Evolutionary conservation across 2,113 vertebrate species (phyloP).

Genomic region (Cnemophilus loriae): DNA sequence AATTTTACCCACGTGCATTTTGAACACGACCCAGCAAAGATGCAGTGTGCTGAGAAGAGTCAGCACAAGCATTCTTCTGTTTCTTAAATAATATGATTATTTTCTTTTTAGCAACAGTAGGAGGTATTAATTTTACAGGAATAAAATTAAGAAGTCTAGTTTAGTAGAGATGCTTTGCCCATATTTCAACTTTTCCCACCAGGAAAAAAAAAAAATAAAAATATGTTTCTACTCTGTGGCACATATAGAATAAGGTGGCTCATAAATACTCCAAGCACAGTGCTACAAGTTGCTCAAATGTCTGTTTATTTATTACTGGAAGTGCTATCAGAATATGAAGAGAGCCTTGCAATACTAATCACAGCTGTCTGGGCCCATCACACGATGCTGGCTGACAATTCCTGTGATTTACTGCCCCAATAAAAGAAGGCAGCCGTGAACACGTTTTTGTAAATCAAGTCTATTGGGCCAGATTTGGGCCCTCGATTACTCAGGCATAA

Average conservation of each 20-base stretch:
- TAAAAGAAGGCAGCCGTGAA: background rate
- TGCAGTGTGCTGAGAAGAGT: background rate
- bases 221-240: background rate
- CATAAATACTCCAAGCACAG: background rate
- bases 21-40: background rate
- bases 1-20: background rate
- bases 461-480: background rate
- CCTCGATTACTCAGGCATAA: background rate
- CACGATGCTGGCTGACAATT: background rate
- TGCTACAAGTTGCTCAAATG: background rate
- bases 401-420: background rate
- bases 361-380: background rate
- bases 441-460: background rate
- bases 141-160: background rate
- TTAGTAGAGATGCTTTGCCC: background rate
- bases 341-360: background rate
- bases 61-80: background rate
- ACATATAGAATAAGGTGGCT: background rate
- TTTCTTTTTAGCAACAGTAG: background rate
- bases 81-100: background rate
- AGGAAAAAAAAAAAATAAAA: background rate
- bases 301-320: background rate
- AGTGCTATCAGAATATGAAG: background rate
- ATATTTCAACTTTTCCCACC: background rate
- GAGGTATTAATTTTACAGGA: background rate